Percentiles rank a stretch among this genome's conserved stretches.
phyloP scores from a whole-genome alignment of 1,140 invertebrate species.

The Dysdera silvatica region DNA sequence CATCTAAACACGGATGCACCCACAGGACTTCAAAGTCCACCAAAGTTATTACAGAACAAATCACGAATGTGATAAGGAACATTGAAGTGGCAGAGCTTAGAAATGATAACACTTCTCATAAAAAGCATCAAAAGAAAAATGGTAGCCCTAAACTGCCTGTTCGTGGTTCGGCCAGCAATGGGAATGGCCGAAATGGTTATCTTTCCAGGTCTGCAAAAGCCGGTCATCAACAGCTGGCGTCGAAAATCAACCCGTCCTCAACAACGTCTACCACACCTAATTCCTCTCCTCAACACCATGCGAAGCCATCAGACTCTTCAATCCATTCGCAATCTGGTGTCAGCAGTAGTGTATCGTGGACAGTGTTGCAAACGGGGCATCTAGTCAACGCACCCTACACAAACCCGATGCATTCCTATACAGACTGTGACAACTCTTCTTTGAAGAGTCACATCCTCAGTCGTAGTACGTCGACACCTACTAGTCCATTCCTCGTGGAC shows the following conservation, averaged over 20 bases:
- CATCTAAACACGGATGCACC: constrained; percentile 13
- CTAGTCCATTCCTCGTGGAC: constrained; percentile 9
- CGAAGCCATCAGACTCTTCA: too few relatives aligned
- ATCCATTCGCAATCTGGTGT: too few relatives aligned
- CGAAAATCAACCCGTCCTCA: background rate
- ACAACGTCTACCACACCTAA: background rate
- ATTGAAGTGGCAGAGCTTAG: constrained; percentile 1
- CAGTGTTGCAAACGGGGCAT: background rate
- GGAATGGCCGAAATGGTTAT: background rate
- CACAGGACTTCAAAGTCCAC: constrained; percentile 8
- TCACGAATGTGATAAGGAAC: background rate
- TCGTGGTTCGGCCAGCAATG: background rate
- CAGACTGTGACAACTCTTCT: too few relatives aligned
- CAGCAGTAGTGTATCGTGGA: constrained; percentile 1
- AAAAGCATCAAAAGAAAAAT: constrained; percentile 16
- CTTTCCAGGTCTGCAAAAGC: too few relatives aligned
- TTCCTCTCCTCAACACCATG: too few relatives aligned
- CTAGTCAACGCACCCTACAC: background rate
- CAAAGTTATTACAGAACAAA: constrained; percentile 4
- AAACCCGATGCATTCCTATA: background rate
- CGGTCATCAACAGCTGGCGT: too few relatives aligned
- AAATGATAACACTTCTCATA: background rate
- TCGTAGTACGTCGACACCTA: constrained; percentile 16
- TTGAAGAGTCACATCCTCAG: constrained; percentile 15
- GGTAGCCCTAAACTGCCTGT: constrained; percentile 15